These are phyloP conservation scores for Drosophila ercepeae DNA, from an alignment of 1,140 invertebrate genomes.

Conservation along the genomic window DNA sequence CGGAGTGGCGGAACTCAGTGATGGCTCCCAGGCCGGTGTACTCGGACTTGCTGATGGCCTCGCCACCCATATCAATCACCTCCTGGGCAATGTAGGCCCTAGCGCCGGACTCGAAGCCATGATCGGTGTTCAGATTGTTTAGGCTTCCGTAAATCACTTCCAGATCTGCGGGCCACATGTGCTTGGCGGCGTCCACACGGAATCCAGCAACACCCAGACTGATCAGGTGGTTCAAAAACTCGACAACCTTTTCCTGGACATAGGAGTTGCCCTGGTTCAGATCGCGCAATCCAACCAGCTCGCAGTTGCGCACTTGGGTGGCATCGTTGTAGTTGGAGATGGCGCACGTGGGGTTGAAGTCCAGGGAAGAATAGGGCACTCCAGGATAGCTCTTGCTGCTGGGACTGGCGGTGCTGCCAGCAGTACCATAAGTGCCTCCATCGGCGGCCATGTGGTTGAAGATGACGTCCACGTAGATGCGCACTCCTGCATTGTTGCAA, in stretches of 20 bases:
- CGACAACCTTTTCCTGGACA: background rate
- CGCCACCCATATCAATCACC: conserved; percentile 1
- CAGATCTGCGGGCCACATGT: conserved; percentile 1
- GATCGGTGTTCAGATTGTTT: background rate
- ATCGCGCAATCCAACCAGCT: background rate
- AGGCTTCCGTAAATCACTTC: background rate
- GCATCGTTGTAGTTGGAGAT: conserved; percentile 1
- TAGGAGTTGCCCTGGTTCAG: conserved; percentile 1
- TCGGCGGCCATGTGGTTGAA: conserved; percentile 1
- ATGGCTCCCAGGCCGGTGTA: background rate
- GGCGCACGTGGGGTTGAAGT: background rate
- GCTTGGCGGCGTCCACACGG: background rate
- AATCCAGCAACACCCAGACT: background rate
- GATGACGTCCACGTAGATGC: background rate
- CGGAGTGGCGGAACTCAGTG: background rate
- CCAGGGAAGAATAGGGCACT: background rate
- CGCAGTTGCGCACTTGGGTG: conserved; percentile 1
- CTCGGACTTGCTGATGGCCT: background rate
- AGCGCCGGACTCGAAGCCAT: background rate
- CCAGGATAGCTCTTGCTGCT: background rate
- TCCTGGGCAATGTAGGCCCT: background rate
- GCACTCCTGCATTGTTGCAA: background rate
- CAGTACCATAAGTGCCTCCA: background rate
- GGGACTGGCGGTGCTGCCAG: background rate
- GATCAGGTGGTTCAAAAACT: conserved; percentile 2